A percentile compares a stretch with the other conserved stretches of the same genome.
These are phyloP conservation scores for Phyllotreta striolata DNA, from an alignment of 2,888 invertebrate genomes.

Conservation along the genomic window DNA sequence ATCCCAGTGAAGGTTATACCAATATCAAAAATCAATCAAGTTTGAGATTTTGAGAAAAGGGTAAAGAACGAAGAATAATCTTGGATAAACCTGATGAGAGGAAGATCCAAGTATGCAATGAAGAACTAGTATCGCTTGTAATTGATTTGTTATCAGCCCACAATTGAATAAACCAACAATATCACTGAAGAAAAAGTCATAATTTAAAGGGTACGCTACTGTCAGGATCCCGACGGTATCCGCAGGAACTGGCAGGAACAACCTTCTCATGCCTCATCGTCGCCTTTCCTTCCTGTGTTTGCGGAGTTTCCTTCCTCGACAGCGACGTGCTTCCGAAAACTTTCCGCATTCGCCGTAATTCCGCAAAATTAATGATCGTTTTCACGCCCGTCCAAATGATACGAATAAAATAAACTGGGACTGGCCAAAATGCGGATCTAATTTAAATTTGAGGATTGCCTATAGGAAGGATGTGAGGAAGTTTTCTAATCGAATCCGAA, in stretches of 20 bases:
- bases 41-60: too few relatives aligned
- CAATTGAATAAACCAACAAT: too few relatives aligned
- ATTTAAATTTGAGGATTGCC: background rate
- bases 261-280: slow-evolving; percentile 50
- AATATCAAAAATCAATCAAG: too few relatives aligned
- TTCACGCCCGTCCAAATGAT: slow-evolving; percentile 29
- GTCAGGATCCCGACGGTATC: slow-evolving; percentile 9
- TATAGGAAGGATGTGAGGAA: too few relatives aligned
- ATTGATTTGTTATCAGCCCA: too few relatives aligned
- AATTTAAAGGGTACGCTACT: background rate
- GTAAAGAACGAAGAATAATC: too few relatives aligned
- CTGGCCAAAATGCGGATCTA: background rate
- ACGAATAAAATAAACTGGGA: slow-evolving; percentile 1
- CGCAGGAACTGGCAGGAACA: slow-evolving; percentile 17
- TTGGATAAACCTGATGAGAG: too few relatives aligned
- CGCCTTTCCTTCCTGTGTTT: slow-evolving; percentile 55
- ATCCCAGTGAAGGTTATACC: too few relatives aligned
- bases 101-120: too few relatives aligned
- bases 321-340: slow-evolving; percentile 53
- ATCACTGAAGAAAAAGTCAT: background rate
- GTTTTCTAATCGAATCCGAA: too few relatives aligned
- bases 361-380: slow-evolving; percentile 55
- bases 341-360: slow-evolving; percentile 53
- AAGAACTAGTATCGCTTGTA: too few relatives aligned
- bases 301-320: slow-evolving; percentile 54